Percentiles rank a stretch among this genome's conserved stretches.
Evolutionary conservation across 1,140 invertebrate species (phyloP).

Genomic region (Goniozus legneri): DNA sequence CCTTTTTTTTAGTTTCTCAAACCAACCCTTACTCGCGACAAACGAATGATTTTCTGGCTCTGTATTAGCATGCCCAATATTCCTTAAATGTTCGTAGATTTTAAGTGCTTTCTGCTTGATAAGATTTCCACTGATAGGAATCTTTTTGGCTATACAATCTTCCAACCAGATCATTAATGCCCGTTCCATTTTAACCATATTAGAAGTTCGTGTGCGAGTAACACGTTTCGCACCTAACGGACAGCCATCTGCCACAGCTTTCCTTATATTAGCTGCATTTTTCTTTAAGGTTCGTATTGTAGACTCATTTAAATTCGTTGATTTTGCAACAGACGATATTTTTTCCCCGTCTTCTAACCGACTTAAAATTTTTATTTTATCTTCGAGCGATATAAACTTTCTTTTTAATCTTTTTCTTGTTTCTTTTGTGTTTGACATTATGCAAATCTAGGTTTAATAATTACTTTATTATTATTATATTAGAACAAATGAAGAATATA

Average conservation of each 20-base stretch:
- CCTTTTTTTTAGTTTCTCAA: constrained; percentile 34
- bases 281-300: constrained; percentile 22
- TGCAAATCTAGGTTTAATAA: constrained; percentile 8
- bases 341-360: constrained; percentile 21
- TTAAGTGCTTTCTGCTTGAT: constrained; percentile 27
- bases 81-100: constrained; percentile 25
- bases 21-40: constrained; percentile 38
- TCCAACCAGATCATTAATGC: constrained; percentile 29
- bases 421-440: constrained; percentile 12
- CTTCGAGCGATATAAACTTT: constrained; percentile 23
- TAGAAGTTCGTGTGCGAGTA: constrained; percentile 23
- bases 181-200: constrained; percentile 30
- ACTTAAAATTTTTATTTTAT: constrained; percentile 24
- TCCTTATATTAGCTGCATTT: constrained; percentile 19
- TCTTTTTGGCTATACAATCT: constrained; percentile 25
- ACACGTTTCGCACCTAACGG: constrained; percentile 17
- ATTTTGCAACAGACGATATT: constrained; percentile 22
- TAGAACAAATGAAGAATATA: constrained; percentile 13
- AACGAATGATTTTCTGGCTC: constrained; percentile 21
- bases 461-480: constrained; percentile 10
- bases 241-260: constrained; percentile 19
- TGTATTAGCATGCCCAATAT: constrained; percentile 13
- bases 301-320: constrained; percentile 20
- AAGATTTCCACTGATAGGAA: constrained; percentile 23
- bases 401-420: constrained; percentile 17